Base-by-base conservation (phyloP, 2,888 invertebrate species). In the Harpalus rubripes region DNA sequence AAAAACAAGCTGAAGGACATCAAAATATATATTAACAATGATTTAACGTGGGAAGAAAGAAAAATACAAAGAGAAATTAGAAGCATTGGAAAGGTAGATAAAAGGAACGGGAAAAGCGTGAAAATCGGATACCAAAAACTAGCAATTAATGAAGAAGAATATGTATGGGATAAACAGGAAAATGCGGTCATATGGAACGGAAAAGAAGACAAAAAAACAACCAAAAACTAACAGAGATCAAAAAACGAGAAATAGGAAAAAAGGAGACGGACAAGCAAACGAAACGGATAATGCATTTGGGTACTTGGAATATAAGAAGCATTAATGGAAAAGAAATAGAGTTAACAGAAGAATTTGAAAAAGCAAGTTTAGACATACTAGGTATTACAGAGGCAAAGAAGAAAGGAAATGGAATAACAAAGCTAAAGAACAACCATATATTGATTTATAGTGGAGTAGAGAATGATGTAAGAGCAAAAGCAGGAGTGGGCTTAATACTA, bases 271-370 rank as follows among this genome's bases (percentile, higher is more conserved):
- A 72, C 41, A 85, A 80, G 72, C 76, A 63, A 85, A 63, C 26
- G 58, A 85, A 65, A 74, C 26, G 81, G 82, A 86, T 68, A 52
- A 86, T 85, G 44, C 81, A 68, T 85, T 15, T 81, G 58, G 79
- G 79, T 68, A 84, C 81, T 65, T 85, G 85, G 72, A 85, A 85
- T 44, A 80, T 84, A 18, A 79, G 72, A 58, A 58, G 58, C 10
- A 16, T 26, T 7, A 63, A 63, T 12, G 63, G 63, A 63, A 63
- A 16, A 16, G 63, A 63, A 63, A 16, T 16, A 63, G n/a, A n/a
- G n/a, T n/a, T n/a, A n/a, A n/a, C n/a, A n/a, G n/a, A n/a, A n/a
- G n/a, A n/a, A n/a, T n/a, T n/a, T n/a, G n/a, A n/a, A n/a, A n/a
- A n/a, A n/a, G n/a, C n/a, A n/a, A n/a, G n/a, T n/a, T n/a, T n/a